Evolutionary conservation across 2,797 vertebrate genomes (phyloP).

Genomic region (Oreortyx pictus): DNA sequence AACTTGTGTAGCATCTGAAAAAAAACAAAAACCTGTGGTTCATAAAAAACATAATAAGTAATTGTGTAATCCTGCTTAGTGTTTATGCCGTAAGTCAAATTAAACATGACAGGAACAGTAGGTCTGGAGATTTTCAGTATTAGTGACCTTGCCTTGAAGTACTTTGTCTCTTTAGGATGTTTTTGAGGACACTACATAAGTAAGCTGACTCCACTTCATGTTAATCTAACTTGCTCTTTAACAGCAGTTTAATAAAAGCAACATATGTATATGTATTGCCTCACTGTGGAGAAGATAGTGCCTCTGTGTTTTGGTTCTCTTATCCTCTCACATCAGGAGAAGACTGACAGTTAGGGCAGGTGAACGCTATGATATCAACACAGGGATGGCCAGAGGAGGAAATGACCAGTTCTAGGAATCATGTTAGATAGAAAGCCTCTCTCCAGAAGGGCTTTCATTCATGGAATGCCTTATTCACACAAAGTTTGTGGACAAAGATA

Average conservation of each 20-base stretch:
- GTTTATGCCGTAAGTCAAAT: constrained; percentile 77
- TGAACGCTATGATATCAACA: constrained; percentile 1
- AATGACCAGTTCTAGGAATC: neutral
- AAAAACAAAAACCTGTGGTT: constrained; percentile 46
- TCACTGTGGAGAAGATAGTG: neutral
- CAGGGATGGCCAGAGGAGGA: neutral
- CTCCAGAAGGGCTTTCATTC: neutral
- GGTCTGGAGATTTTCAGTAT: constrained; percentile 78
- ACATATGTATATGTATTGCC: neutral
- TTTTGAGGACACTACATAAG: constrained; percentile 53
- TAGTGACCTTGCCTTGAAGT: constrained; percentile 67
- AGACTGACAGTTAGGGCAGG: constrained; percentile 48
- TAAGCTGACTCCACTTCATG: constrained; percentile 66
- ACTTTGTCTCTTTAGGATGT: constrained; percentile 74
- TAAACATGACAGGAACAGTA: constrained; percentile 72
- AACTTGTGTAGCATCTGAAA: constrained; percentile 57
- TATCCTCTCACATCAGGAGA: constrained; percentile 27
- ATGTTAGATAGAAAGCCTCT: neutral
- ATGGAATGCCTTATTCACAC: neutral
- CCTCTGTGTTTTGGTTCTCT: neutral
- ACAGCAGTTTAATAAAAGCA: neutral
- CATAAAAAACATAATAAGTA: constrained; percentile 11
- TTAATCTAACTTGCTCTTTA: constrained; percentile 72
- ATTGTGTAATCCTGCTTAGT: neutral
- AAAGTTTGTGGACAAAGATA: neutral